A percentile compares a stretch with the other conserved stretches of the same genome.
Evolutionary conservation across 2,113 vertebrate species (phyloP).

Genomic region (Argyrosomus japonicus): DNA sequence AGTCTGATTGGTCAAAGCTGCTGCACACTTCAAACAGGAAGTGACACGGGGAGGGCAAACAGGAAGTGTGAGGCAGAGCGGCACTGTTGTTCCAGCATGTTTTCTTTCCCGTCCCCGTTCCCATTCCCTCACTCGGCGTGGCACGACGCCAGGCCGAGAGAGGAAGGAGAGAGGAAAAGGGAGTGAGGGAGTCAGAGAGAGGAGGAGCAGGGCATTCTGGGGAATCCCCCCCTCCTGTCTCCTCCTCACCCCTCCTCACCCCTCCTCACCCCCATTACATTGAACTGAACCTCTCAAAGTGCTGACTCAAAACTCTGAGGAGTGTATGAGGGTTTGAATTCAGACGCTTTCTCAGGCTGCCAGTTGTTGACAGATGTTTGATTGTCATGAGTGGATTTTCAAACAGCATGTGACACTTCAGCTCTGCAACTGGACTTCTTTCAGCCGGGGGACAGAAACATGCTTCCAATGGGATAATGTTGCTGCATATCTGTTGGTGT

Average conservation of each 20-base stretch:
- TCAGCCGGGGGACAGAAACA: conserved; percentile 13
- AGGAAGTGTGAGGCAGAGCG: conserved; percentile 65
- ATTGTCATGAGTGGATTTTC: background rate
- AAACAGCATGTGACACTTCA: background rate
- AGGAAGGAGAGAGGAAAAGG: conserved; percentile 46
- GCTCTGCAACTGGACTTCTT: background rate
- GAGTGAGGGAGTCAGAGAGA: conserved; percentile 22
- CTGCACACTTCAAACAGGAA: conserved; percentile 66
- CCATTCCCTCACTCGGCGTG: conserved; percentile 56
- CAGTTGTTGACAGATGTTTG: background rate
- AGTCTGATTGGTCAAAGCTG: conserved; percentile 51
- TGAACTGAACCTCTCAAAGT: conserved; percentile 18
- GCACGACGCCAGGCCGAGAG: conserved; percentile 24
- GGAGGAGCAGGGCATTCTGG: conserved; percentile 27
- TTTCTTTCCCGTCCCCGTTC: conserved; percentile 64
- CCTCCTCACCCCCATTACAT: background rate
- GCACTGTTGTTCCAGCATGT: conserved; percentile 64
- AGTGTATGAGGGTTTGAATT: background rate
- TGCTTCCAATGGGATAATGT: conserved; percentile 39
- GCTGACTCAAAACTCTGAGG: conserved; percentile 36
- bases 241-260: background rate
- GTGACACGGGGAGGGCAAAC: conserved; percentile 64
- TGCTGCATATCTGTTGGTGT: conserved; percentile 25
- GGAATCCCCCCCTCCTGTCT: background rate
- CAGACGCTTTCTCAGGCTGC: background rate